Evolutionary conservation across 2,888 invertebrate species (phyloP).

Genomic region (Latrodectus elegans): DNA sequence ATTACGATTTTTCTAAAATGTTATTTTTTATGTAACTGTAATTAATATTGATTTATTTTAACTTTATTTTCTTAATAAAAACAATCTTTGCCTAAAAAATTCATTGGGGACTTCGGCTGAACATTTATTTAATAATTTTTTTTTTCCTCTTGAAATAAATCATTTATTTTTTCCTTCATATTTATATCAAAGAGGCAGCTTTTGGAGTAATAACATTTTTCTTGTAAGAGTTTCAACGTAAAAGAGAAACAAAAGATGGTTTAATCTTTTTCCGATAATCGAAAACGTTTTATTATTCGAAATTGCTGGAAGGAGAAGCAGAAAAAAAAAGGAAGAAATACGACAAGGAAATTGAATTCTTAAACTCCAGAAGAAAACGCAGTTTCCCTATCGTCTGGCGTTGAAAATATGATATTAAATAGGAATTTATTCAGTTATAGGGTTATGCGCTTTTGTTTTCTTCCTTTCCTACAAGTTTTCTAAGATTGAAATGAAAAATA

Average conservation of each 20-base stretch:
- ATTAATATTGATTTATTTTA: neutral
- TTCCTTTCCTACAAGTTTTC: neutral
- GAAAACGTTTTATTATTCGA: constrained; percentile 43
- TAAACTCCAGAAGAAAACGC: neutral
- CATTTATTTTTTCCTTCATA: neutral
- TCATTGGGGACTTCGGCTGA: no score
- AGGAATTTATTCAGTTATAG: constrained; percentile 1
- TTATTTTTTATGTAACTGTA: neutral
- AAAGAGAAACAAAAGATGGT: constrained; percentile 11
- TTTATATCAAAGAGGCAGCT: neutral
- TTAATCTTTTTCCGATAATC: constrained; percentile 63
- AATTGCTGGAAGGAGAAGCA: neutral
- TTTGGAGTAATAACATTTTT: neutral
- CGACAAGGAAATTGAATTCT: constrained; percentile 10
- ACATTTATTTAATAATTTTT: neutral
- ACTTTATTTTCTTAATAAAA: no score
- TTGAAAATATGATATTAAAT: constrained; percentile 5
- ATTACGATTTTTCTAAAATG: neutral
- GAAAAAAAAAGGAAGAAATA: neutral
- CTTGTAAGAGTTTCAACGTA: neutral
- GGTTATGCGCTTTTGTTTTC: neutral
- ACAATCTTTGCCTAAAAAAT: no score
- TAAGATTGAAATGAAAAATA: neutral
- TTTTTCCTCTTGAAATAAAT: neutral
- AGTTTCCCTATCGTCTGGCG: neutral